Evolutionary conservation across 2,888 invertebrate species (phyloP).

Genomic region (Hydrotaea diabolus): DNA sequence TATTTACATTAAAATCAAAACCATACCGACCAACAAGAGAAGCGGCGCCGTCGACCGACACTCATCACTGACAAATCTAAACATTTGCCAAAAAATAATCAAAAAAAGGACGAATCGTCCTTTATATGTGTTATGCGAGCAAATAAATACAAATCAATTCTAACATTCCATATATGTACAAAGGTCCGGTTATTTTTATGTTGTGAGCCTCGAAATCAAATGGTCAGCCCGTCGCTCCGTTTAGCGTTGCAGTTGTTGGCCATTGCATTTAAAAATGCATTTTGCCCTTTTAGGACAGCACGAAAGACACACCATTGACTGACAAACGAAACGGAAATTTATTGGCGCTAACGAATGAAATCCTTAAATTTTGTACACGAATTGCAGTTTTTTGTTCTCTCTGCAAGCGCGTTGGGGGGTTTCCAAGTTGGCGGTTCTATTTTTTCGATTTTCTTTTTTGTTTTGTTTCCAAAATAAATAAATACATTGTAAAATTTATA

Average conservation of each 20-base stretch:
- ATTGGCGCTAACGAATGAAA: background rate
- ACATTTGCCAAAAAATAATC: background rate
- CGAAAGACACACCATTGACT: background rate
- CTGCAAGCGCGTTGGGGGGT: background rate
- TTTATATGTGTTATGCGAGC: background rate
- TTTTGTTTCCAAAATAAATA: conserved; percentile 28
- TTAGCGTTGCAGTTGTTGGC: background rate
- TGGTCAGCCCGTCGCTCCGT: background rate
- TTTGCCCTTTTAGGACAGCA: background rate
- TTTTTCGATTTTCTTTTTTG: background rate
- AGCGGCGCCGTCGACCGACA: too few relatives aligned
- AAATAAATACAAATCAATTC: conserved; percentile 8
- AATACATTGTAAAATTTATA: conserved; percentile 58
- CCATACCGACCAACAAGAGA: background rate
- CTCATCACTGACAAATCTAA: background rate
- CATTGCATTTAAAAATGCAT: conserved; percentile 20
- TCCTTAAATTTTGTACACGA: conserved; percentile 23
- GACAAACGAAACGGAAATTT: background rate
- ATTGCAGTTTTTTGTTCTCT: background rate
- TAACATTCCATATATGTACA: background rate
- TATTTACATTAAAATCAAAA: conserved; percentile 2
- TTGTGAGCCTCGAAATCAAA: too few relatives aligned
- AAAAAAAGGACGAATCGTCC: background rate
- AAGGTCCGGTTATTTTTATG: too few relatives aligned
- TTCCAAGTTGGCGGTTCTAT: too few relatives aligned